Conservation (phyloP, 1,140 invertebrate genomes). For the Bicyclus anynana region DNA sequence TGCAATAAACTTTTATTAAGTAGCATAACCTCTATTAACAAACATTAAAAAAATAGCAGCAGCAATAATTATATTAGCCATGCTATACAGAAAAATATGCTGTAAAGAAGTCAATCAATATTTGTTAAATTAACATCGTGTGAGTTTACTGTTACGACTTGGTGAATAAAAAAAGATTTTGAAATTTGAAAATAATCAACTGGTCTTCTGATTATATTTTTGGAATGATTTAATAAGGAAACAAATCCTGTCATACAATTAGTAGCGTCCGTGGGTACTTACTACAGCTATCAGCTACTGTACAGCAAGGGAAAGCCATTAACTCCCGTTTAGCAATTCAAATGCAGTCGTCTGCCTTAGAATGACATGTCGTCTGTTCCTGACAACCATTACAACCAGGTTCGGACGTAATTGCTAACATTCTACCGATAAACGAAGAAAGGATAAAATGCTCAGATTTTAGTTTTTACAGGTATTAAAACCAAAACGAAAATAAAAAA, state of each 20-base stretch:
- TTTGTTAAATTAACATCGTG: too few species aligned
- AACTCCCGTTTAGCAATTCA: constrained; percentile 10
- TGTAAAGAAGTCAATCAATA: too few species aligned
- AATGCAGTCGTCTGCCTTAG: constrained; percentile 9
- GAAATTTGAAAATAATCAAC: too few species aligned
- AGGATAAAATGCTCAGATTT: not conserved
- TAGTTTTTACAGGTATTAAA: not conserved
- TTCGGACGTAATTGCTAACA: constrained; percentile 17
- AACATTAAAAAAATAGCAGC: too few species aligned
- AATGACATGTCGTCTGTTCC: constrained; percentile 21
- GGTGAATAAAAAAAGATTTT: too few species aligned
- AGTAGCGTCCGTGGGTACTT: not conserved
- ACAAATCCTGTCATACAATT: not conserved
- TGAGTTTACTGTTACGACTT: too few species aligned
- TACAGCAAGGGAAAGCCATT: not conserved
- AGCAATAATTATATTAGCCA: too few species aligned
- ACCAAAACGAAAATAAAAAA: not conserved
- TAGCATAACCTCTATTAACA: too few species aligned
- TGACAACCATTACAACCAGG: constrained; percentile 13
- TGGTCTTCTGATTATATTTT: too few species aligned
- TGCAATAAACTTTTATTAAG: too few species aligned
- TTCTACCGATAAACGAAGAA: constrained; percentile 4
- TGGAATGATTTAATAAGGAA: too few species aligned
- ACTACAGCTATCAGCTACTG: not conserved
- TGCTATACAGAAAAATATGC: too few species aligned